phyloP scores from a whole-genome alignment of 2,888 invertebrate genomes.

The Petrolisthes cinctipes region DNA sequence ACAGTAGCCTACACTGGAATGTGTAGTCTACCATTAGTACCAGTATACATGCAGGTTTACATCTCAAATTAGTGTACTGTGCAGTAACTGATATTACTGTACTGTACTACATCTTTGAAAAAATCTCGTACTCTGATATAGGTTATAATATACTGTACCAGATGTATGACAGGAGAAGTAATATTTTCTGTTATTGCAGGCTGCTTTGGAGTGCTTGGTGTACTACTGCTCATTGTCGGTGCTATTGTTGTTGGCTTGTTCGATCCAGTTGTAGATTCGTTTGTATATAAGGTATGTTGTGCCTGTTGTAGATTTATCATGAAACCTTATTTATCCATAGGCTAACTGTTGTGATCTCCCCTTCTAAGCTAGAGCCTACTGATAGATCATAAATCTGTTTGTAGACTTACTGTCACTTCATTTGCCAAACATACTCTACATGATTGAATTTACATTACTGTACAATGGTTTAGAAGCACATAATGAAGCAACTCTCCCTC shows the following conservation, averaged over 20 bases:
- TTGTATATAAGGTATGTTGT: conserved; percentile 38
- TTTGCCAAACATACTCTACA: neutral
- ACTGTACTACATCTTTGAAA: too few relatives aligned
- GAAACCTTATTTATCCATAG: neutral
- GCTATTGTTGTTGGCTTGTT: conserved; percentile 26
- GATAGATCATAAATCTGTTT: neutral
- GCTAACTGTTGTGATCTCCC: neutral
- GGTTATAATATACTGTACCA: too few relatives aligned
- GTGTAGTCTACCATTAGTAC: too few relatives aligned
- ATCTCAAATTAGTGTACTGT: too few relatives aligned
- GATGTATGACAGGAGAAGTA: too few relatives aligned
- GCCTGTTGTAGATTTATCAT: neutral
- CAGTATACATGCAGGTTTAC: too few relatives aligned
- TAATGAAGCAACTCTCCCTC: too few relatives aligned
- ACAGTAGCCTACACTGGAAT: too few relatives aligned
- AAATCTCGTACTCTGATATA: too few relatives aligned
- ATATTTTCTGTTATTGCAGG: conserved; percentile 12
- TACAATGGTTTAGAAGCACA: too few relatives aligned
- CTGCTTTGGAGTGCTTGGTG: conserved; percentile 34
- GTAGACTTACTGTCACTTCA: neutral
- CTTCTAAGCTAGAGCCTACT: neutral
- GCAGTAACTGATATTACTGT: too few relatives aligned
- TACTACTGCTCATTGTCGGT: conserved; percentile 30
- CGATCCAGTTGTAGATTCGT: conserved; percentile 22
- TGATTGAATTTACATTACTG: neutral